Conservation (phyloP, 2,888 invertebrate species). For the Deroplatys truncata region DNA sequence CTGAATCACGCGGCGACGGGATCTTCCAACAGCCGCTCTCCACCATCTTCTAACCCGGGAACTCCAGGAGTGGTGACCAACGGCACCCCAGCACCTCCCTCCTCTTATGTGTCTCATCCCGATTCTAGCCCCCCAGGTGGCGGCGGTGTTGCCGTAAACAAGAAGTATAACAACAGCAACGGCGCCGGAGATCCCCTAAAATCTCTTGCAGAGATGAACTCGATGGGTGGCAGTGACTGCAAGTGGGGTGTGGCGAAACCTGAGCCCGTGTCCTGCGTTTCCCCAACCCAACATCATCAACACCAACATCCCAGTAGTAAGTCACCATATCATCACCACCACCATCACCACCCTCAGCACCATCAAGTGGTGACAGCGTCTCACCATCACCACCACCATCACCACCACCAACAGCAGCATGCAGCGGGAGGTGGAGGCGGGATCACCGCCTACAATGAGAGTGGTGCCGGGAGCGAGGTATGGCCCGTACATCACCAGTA, state of each 20-base stretch:
- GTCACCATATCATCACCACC: slow-evolving; percentile 25
- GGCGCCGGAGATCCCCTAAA: slow-evolving; percentile 43
- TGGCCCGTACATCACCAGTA: slow-evolving; percentile 46
- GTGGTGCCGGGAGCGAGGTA: slow-evolving; percentile 42
- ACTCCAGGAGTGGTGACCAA: slow-evolving; percentile 24
- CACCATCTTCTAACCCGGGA: slow-evolving; percentile 31
- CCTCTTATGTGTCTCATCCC: slow-evolving; percentile 28
- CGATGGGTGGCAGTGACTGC: slow-evolving; percentile 39
- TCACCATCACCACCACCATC: slow-evolving; percentile 41
- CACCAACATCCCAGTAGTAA: slow-evolving; percentile 36
- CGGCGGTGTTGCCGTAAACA: slow-evolving; percentile 9
- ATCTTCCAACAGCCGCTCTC: slow-evolving; percentile 26
- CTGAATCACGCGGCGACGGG: slow-evolving; percentile 32
- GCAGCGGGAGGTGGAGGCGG: background rate
- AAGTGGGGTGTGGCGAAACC: slow-evolving; percentile 42
- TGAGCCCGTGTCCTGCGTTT: slow-evolving; percentile 35
- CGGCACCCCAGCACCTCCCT: slow-evolving; percentile 29
- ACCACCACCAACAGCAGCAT: slow-evolving; percentile 27
- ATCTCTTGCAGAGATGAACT: slow-evolving; percentile 49
- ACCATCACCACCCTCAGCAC: slow-evolving; percentile 27
- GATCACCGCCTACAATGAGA: slow-evolving; percentile 38
- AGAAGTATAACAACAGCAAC: slow-evolving; percentile 31
- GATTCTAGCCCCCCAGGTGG: background rate
- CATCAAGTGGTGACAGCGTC: slow-evolving; percentile 25
- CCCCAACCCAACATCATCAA: slow-evolving; percentile 43